A percentile compares a stretch with the other conserved stretches of the same genome.
Conservation (phyloP, 2,797 vertebrate species). For the Falco berigora region DNA sequence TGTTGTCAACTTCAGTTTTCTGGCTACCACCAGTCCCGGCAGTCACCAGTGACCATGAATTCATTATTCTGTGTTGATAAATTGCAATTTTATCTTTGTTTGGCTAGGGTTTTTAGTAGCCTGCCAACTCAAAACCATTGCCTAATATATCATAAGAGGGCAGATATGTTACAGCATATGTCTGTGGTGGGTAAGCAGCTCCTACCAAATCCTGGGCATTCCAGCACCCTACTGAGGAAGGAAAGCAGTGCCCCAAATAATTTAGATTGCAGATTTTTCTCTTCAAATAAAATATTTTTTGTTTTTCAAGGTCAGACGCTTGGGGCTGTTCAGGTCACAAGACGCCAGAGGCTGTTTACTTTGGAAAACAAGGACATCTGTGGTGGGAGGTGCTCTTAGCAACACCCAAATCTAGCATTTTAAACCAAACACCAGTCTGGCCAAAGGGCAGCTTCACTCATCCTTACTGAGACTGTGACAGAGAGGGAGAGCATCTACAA, state of each 20-base stretch:
- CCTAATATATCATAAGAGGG: constrained; percentile 33
- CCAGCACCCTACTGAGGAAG: constrained; percentile 32
- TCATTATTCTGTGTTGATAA: constrained; percentile 28
- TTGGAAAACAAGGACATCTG: constrained; percentile 45
- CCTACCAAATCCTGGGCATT: constrained; percentile 4
- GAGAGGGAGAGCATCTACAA: neutral
- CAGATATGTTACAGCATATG: neutral
- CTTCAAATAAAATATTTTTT: constrained; percentile 43
- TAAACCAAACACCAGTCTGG: constrained; percentile 34
- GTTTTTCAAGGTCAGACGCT: constrained; percentile 36
- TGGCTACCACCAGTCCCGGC: neutral
- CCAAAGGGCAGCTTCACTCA: constrained; percentile 36
- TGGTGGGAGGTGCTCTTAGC: constrained; percentile 18
- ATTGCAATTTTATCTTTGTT: constrained; percentile 49
- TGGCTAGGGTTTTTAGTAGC: constrained; percentile 33
- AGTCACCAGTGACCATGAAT: constrained; percentile 1
- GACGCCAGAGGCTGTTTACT: constrained; percentile 23
- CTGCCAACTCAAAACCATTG: constrained; percentile 51
- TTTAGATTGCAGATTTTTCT: constrained; percentile 11
- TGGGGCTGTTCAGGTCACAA: constrained; percentile 34
- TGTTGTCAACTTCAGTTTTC: neutral
- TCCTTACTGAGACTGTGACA: constrained; percentile 5
- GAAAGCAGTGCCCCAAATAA: constrained; percentile 16
- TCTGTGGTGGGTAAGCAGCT: neutral
- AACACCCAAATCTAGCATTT: neutral